Evolutionary conservation across 2,113 vertebrate species (phyloP), one percentile per base, ranked within the genome.

Genomic region (Myotis yumanensis): DNA sequence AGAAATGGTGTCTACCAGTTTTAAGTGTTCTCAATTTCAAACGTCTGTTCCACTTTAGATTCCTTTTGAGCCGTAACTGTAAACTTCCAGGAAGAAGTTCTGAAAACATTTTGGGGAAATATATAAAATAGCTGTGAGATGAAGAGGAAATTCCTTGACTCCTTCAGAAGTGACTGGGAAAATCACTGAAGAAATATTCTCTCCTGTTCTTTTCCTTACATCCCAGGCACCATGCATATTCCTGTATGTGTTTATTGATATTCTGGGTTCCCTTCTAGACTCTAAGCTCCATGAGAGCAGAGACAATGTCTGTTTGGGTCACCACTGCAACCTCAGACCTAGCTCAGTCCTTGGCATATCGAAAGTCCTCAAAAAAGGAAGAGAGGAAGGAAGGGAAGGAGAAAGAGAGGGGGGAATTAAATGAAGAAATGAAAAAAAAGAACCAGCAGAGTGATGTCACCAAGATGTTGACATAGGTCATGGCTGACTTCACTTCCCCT

Each of bases 31-130:
- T 81, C 46, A 32, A 75, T 37, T 51, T 48, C 52, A 89, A 86
- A 64, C 59, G n/a, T 94, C 46, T 92, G 43, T 48, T 90, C 46
- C 71, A 85, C 54, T 93, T 87, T 75, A 90, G 40, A 87, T 77
- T 95, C 52, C 89, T 87, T 96, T 62, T 62, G 48, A 86, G 54
- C 52, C 72, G 23, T 73, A 95, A 89, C 84, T 84, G 32, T 43
- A 96, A 85, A 92, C 77, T 81, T 86, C 37, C 20, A 20, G 71
- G 73, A 16, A 62, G 86, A 95, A 43, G 37, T 69, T 95, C 20
- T 91, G 52, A 84, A 40, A 93, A 76, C 25, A 75, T 77, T 82
- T 76, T 59, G 59, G 59, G 48, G n/a, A 73, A 91, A 37, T 81
- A 86, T n/a, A 35, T 28, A n/a, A 86, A 90, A 94, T 40, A 57